phyloP scores from a whole-genome alignment of 2,888 invertebrate genomes.

The Gibbula magus region DNA sequence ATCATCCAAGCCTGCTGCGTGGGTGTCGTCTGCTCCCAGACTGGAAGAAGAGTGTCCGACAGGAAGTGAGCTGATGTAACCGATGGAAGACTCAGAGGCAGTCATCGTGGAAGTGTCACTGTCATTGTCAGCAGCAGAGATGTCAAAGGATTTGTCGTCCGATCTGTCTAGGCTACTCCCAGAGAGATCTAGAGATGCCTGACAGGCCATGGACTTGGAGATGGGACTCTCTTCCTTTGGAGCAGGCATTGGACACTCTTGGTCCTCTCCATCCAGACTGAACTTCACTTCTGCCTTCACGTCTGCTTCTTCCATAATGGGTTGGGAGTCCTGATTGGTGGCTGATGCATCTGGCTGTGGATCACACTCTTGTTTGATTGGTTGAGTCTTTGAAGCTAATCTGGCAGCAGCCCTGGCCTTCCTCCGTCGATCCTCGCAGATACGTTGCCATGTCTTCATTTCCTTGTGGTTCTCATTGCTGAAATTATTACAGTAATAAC shows the following conservation, averaged over 20 bases:
- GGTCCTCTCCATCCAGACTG: neutral
- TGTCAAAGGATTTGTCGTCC: neutral
- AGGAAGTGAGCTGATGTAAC: constrained; percentile 1
- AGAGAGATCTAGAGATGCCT: neutral
- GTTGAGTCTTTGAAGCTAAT: no score
- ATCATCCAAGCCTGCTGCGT: neutral
- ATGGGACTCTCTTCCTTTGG: neutral
- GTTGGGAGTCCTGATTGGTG: neutral
- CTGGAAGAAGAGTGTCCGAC: neutral
- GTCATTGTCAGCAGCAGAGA: constrained; percentile 15
- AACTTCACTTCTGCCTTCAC: neutral
- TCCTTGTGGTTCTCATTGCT: constrained; percentile 58
- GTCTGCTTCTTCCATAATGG: neutral
- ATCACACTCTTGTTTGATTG: no score
- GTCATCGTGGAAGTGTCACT: constrained; percentile 26
- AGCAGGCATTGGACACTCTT: neutral
- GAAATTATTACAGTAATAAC: neutral
- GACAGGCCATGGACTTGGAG: neutral
- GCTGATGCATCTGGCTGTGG: no score
- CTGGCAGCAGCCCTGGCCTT: neutral
- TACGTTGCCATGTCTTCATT: constrained; percentile 39
- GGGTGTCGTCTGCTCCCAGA: neutral
- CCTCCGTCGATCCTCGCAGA: neutral
- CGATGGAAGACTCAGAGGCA: constrained; percentile 18
- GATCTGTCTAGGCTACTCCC: neutral